phyloP scores from a whole-genome alignment of 2,797 vertebrate species.

The Lacerta agilis region DNA sequence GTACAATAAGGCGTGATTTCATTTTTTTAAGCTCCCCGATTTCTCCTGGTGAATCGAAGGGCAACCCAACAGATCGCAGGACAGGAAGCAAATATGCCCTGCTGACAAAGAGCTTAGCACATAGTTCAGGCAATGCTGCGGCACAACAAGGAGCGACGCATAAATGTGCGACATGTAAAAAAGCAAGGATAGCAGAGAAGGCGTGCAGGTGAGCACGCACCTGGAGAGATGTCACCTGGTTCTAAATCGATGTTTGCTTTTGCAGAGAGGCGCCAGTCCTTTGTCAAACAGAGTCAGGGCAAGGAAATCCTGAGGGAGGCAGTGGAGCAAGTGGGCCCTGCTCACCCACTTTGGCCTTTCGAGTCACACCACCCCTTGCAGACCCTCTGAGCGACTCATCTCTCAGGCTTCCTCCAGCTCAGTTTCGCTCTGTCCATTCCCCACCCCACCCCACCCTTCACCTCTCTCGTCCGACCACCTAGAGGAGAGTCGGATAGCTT shows the following conservation, averaged over 20 bases:
- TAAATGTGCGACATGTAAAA: not conserved
- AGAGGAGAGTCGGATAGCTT: constrained; percentile 25
- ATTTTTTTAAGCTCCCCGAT: too few species aligned
- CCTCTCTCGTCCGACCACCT: constrained; percentile 39
- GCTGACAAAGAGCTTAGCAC: not conserved
- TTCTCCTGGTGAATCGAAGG: too few species aligned
- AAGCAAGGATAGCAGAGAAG: not conserved
- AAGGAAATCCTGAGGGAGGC: constrained; percentile 34
- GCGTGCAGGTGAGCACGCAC: not conserved
- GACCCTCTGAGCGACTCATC: not conserved
- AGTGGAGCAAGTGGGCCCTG: not conserved
- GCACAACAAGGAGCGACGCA: not conserved
- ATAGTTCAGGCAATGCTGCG: not conserved
- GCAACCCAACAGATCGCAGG: too few species aligned
- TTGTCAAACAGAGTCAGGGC: constrained; percentile 7
- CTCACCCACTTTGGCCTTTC: not conserved
- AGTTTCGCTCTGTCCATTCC: constrained; percentile 6
- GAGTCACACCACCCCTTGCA: not conserved
- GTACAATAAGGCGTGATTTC: not conserved
- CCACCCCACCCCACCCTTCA: not conserved
- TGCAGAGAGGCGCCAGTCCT: constrained; percentile 7
- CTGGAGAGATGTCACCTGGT: not conserved
- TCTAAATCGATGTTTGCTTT: not conserved
- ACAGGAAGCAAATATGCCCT: not conserved
- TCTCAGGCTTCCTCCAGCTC: constrained; percentile 43